Conservation (phyloP, 2,888 invertebrate genomes). For the Pasiphila rectangulata region DNA sequence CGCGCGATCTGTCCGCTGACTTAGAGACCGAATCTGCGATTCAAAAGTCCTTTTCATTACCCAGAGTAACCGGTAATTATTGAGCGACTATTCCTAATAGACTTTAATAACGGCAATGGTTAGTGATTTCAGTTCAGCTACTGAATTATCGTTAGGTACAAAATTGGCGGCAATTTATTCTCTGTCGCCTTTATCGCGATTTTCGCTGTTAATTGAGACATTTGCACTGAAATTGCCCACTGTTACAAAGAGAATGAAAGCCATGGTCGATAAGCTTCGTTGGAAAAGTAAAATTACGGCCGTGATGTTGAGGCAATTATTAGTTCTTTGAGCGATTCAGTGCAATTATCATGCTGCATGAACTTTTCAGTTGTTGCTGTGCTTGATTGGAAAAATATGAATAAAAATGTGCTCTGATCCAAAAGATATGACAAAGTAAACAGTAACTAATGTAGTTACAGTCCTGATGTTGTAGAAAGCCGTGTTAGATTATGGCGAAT, state of each 20-base stretch:
- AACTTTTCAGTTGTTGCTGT: no score
- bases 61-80: conserved; percentile 30
- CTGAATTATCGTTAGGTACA: conserved; percentile 56
- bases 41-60: conserved; percentile 12
- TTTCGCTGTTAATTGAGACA: conserved; percentile 70
- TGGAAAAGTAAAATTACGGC: conserved; percentile 37
- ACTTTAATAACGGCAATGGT: conserved; percentile 39
- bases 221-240: conserved; percentile 62
- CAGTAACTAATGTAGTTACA: no score
- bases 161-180: conserved; percentile 64
- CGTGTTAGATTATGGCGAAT: no score
- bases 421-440: no score
- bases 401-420: no score
- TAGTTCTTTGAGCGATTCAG: conserved; percentile 2
- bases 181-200: conserved; percentile 60
- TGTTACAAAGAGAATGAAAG: conserved; percentile 43
- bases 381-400: no score
- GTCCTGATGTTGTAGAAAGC: no score
- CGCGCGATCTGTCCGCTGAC: no score
- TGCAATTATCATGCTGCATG: neutral
- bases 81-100: conserved; percentile 43
- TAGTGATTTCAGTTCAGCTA: conserved; percentile 46
- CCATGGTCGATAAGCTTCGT: conserved; percentile 35
- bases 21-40: neutral
- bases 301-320: conserved; percentile 19